A percentile compares a stretch with the other conserved stretches of the same genome.
These are phyloP conservation scores for Hyposoter didymator DNA, from an alignment of 2,888 invertebrate species.

Conservation along the genomic window DNA sequence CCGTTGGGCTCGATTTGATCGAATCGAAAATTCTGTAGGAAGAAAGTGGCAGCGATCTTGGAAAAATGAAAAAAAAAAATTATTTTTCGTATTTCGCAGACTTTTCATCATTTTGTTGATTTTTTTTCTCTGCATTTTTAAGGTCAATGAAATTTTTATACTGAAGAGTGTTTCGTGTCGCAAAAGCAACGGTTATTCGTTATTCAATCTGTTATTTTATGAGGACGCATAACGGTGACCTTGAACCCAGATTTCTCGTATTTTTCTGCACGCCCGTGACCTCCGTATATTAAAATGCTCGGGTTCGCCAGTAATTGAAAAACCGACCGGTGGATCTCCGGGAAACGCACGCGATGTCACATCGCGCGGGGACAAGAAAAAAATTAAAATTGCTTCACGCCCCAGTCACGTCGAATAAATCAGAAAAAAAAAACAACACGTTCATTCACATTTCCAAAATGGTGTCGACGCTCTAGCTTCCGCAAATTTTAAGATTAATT, in stretches of 20 bases:
- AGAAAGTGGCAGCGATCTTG: too few species aligned
- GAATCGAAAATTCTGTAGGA: too few species aligned
- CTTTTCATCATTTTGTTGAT: too few species aligned
- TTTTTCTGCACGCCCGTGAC: constrained; percentile 8
- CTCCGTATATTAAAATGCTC: background rate
- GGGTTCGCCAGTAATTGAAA: constrained; percentile 44
- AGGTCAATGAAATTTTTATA: background rate
- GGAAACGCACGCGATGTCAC: constrained; percentile 66
- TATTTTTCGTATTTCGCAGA: too few species aligned
- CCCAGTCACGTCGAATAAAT: background rate
- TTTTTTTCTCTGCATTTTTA: background rate
- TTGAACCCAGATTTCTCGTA: background rate
- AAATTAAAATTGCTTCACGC: background rate
- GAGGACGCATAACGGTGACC: background rate
- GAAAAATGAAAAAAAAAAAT: too few species aligned
- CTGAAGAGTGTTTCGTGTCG: background rate
- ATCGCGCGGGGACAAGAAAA: constrained; percentile 47
- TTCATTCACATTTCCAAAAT: background rate
- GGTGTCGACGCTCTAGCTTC: too few species aligned
- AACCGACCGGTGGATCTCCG: constrained; percentile 24
- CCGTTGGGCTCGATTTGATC: too few species aligned
- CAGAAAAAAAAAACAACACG: background rate
- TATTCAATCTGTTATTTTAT: background rate
- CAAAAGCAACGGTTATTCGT: background rate
- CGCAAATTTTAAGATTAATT: too few species aligned